phyloP scores from a whole-genome alignment of 2,113 vertebrate genomes.

The Chinchilla lanigera region DNA sequence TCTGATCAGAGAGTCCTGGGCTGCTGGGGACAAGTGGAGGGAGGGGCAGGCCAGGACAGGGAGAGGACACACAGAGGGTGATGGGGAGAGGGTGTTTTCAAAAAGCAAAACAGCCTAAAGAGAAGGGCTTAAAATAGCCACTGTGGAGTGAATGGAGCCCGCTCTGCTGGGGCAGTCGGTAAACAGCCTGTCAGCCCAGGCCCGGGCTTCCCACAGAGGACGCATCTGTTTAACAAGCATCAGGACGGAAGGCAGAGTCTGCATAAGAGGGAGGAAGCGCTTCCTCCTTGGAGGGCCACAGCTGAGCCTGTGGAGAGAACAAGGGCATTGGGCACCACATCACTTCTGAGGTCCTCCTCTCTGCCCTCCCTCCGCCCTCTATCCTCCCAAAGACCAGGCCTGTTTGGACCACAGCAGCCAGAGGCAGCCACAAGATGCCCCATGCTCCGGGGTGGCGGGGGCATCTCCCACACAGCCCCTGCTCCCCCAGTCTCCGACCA shows the following conservation, averaged over 20 bases:
- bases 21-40: neutral
- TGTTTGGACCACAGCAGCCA: neutral
- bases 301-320: neutral
- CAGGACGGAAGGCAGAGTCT: conserved; percentile 22
- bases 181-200: conserved; percentile 57
- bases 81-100: conserved; percentile 11
- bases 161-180: conserved; percentile 56
- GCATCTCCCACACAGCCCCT: neutral
- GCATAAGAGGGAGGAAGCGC: neutral
- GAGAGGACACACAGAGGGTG: neutral
- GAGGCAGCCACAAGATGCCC: neutral
- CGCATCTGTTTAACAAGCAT: neutral
- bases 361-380: rapidly evolving
- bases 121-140: conserved; percentile 75
- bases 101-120: conserved; percentile 69
- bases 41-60: too few species aligned
- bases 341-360: neutral
- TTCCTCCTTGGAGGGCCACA: neutral
- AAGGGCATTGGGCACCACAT: neutral
- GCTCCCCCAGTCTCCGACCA: neutral
- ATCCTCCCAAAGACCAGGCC: neutral
- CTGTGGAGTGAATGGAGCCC: conserved; percentile 22
- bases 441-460: rapidly evolving
- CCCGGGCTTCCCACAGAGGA: conserved; percentile 59
- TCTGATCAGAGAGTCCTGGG: neutral